Percentiles rank a stretch among this genome's conserved stretches.
phyloP scores from a whole-genome alignment of 2,113 vertebrate genomes.

The Pogonocichla stellata region DNA sequence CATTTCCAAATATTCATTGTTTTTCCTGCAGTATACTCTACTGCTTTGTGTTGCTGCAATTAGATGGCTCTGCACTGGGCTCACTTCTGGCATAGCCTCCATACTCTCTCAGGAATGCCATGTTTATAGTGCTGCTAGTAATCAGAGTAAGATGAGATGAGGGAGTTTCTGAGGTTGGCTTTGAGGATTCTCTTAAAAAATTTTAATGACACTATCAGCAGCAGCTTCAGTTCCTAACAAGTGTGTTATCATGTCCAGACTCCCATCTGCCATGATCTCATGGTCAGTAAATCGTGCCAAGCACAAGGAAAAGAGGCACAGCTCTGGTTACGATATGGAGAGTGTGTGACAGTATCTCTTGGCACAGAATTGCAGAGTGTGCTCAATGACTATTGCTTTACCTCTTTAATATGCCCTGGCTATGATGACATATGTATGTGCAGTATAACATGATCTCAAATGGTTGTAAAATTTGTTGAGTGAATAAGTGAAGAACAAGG shows the following conservation, averaged over 20 bases:
- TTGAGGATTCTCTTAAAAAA: background rate
- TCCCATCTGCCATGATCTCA: constrained; percentile 60
- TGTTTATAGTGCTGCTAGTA: background rate
- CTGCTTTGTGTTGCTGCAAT: background rate
- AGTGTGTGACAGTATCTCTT: constrained; percentile 33
- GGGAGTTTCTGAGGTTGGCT: constrained; percentile 29
- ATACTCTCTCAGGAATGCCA: background rate
- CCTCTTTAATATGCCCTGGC: constrained; percentile 6
- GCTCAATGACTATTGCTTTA: constrained; percentile 18
- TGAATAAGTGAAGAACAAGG: constrained; percentile 6
- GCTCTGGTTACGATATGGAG: background rate
- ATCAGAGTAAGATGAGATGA: background rate
- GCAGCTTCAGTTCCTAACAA: background rate
- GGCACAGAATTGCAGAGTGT: background rate
- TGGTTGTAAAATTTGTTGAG: constrained; percentile 45
- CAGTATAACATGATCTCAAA: background rate
- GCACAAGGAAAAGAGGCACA: background rate
- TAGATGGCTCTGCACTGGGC: background rate
- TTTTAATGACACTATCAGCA: background rate
- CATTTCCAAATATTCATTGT: background rate
- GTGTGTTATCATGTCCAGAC: constrained; percentile 33
- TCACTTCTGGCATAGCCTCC: background rate
- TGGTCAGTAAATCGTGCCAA: constrained; percentile 16
- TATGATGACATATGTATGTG: background rate
- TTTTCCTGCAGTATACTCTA: background rate